phyloP scores from a whole-genome alignment of 2,113 vertebrate genomes.

The Odontesthes bonariensis region DNA sequence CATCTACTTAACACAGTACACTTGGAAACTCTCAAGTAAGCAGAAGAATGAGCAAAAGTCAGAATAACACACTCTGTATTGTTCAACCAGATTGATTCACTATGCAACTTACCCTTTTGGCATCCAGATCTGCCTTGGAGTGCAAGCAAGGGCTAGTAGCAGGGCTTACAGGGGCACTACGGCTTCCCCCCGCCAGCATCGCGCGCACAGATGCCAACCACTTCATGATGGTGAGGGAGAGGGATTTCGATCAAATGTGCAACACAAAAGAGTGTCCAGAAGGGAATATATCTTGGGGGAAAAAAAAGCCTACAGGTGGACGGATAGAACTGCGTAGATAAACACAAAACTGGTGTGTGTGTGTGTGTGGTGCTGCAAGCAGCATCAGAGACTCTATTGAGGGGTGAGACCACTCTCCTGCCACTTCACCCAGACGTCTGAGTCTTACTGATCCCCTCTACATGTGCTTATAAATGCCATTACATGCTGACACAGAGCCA shows the following conservation, averaged over 20 bases:
- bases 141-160: slow-evolving; percentile 68
- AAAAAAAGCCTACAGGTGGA: slow-evolving; percentile 24
- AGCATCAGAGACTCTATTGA: slow-evolving; percentile 3
- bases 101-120: slow-evolving; percentile 75
- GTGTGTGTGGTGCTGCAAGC: background rate
- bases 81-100: background rate
- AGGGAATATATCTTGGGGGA: background rate
- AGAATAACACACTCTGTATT: background rate
- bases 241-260: background rate
- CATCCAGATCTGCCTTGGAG: slow-evolving; percentile 62
- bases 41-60: background rate
- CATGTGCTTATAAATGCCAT: slow-evolving; percentile 3
- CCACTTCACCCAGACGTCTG: background rate
- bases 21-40: slow-evolving; percentile 14
- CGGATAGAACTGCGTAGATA: background rate
- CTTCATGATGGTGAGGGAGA: slow-evolving; percentile 65
- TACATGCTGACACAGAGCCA: slow-evolving; percentile 54
- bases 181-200: slow-evolving; percentile 62
- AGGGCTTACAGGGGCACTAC: slow-evolving; percentile 71
- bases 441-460: slow-evolving; percentile 28
- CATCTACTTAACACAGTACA: slow-evolving; percentile 19
- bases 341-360: background rate
- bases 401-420: slow-evolving; percentile 15
- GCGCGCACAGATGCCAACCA: slow-evolving; percentile 73
- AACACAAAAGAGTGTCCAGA: slow-evolving; percentile 26